Conservation (phyloP, 2,797 vertebrate genomes). For the Mormyrus proboscirostris region DNA sequence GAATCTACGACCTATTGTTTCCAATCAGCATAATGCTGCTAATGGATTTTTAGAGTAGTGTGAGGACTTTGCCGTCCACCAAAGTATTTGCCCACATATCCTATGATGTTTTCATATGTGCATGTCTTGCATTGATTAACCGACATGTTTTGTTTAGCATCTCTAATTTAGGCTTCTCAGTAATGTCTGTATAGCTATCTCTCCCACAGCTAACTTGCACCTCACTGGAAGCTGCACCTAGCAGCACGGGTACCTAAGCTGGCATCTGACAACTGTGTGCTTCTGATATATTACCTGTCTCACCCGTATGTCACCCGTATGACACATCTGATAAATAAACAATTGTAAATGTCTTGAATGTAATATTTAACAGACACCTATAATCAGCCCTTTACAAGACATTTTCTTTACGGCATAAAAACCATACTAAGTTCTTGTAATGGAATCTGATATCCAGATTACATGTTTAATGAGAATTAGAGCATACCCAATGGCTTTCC, state of each 20-base stretch:
- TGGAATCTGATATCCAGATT: neutral
- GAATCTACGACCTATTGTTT: neutral
- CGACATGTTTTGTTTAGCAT: neutral
- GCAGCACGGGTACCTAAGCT: neutral
- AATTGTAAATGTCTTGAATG: neutral
- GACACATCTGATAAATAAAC: neutral
- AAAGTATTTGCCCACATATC: neutral
- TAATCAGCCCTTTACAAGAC: neutral
- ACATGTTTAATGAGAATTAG: neutral
- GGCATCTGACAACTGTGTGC: neutral
- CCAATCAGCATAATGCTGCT: neutral
- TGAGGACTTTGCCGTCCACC: neutral
- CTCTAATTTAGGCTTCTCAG: neutral
- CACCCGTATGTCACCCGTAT: neutral
- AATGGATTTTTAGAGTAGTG: neutral
- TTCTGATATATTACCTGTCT: neutral
- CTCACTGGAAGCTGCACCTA: neutral
- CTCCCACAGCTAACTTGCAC: neutral
- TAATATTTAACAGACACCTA: neutral
- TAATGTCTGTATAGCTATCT: neutral
- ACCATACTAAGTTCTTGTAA: neutral
- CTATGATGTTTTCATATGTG: neutral
- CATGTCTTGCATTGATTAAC: neutral
- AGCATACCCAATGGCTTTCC: neutral
- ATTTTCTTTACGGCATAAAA: neutral